Evolutionary conservation across 2,113 vertebrate species (phyloP), one percentile per base, ranked within the genome.

Genomic region (Ovis canadensis): DNA sequence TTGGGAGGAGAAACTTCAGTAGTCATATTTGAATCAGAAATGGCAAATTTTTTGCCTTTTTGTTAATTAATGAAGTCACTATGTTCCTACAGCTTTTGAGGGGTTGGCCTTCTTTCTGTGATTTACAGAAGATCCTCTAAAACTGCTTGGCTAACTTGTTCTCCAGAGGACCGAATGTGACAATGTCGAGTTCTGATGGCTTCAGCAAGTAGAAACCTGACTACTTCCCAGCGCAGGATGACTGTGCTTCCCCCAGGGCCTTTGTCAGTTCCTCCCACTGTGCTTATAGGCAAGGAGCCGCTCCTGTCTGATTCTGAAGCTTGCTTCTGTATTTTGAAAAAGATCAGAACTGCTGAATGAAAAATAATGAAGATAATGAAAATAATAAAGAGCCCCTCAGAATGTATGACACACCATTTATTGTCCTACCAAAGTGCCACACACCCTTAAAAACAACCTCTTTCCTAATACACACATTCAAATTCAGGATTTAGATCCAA

Each of bases 191-290:
- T 81, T 96, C 88, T 71, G 96, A 96, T 93, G 96, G 98, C 97
- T 98, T 96, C 89, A 95, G 95, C 98, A 98, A 98, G 98, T 98
- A 98, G 94, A 96, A 98, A 98, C 98, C 96, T 97, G 98, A 98
- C 98, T 7, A 88, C 71, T 97, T 95, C 94, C 97, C 96, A 94
- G 98, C 80, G 33, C 94, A 60, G 89, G 94, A 96, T 97, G 98
- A 97, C 97, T 93, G 92, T 97, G 90, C 97, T 93, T 96, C 96
- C 97, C 92, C 94, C 64, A 3, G 96, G 95, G 96, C 95, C 96
- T 98, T 91, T 94, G 97, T 98, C 98, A 98, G 94, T 93, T 98
- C 98, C 97, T 98, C 98, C 97, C 85, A 74, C 97, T 96, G 97
- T 81, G 94, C 97, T 98, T 74, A 50, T 54, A 97, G 98, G 98